These are phyloP conservation scores for Cydia pomonella DNA, from an alignment of 1,140 invertebrate genomes.

Conservation along the genomic window DNA sequence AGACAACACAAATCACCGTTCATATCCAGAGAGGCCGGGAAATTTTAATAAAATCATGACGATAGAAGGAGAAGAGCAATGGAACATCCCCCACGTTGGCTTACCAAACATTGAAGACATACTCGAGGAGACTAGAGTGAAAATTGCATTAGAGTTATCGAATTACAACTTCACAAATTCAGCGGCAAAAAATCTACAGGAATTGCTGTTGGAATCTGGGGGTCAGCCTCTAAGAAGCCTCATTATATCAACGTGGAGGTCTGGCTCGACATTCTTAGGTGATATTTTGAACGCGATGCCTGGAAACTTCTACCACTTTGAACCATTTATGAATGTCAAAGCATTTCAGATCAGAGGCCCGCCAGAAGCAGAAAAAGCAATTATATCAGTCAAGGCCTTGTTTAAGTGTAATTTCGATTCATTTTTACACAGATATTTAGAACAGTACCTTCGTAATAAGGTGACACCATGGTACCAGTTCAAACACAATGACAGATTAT, in stretches of 20 bases:
- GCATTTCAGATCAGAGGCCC: constrained; percentile 89
- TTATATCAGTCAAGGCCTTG: constrained; percentile 85
- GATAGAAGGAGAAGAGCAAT: constrained; percentile 57
- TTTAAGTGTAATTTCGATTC: constrained; percentile 88
- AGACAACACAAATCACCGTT: constrained; percentile 80
- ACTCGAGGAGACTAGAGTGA: constrained; percentile 63
- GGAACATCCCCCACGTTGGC: constrained; percentile 61
- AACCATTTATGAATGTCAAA: constrained; percentile 90
- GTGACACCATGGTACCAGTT: constrained; percentile 83
- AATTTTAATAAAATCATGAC: constrained; percentile 69
- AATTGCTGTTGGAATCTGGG: constrained; percentile 84
- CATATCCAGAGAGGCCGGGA: constrained; percentile 73
- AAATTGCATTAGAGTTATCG: constrained; percentile 63
- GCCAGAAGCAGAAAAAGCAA: constrained; percentile 83
- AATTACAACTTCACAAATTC: constrained; percentile 68
- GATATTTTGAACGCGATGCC: constrained; percentile 91
- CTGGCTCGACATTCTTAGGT: constrained; percentile 93
- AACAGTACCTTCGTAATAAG: constrained; percentile 82
- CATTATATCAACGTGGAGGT: constrained; percentile 91
- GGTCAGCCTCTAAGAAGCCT: constrained; percentile 87
- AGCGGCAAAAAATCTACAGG: constrained; percentile 77
- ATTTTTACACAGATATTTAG: constrained; percentile 85
- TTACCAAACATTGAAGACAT: constrained; percentile 65
- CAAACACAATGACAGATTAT: constrained; percentile 90
- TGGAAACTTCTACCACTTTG: constrained; percentile 93